Conservation (phyloP, 1,140 invertebrate species). For the Magallana angulata region DNA sequence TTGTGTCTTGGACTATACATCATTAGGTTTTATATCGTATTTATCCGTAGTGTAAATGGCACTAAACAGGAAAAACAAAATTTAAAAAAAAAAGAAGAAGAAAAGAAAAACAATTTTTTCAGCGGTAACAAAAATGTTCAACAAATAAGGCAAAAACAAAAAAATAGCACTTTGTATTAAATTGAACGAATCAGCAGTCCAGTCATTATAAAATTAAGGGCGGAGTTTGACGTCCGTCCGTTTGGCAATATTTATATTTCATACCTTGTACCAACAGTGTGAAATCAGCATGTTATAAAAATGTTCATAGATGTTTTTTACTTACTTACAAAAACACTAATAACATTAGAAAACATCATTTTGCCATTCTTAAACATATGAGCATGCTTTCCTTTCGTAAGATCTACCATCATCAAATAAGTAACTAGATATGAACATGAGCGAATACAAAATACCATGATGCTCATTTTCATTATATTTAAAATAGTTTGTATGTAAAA, state of each 20-base stretch:
- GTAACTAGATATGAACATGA: slow-evolving; percentile 19
- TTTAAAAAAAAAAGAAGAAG: no score
- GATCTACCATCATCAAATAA: neutral
- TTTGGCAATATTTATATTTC: slow-evolving; percentile 7
- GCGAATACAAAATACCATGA: neutral
- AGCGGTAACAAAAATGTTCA: neutral
- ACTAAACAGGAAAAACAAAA: neutral
- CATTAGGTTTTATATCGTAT: neutral
- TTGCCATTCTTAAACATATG: slow-evolving; percentile 28
- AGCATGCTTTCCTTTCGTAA: neutral
- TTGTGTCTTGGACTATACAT: no score
- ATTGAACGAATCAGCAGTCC: neutral
- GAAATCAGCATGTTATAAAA: neutral
- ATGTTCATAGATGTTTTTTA: neutral
- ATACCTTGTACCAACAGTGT: neutral
- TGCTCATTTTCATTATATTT: neutral
- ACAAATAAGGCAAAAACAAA: neutral
- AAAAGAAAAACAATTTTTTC: neutral
- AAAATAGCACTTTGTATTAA: neutral
- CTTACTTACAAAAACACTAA: neutral
- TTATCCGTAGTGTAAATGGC: neutral
- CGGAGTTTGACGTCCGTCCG: neutral
- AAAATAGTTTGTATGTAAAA: slow-evolving; percentile 5
- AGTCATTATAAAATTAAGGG: neutral
- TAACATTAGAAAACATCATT: neutral